phyloP scores from a whole-genome alignment of 2,888 invertebrate genomes.

The Tyria jacobaeae region DNA sequence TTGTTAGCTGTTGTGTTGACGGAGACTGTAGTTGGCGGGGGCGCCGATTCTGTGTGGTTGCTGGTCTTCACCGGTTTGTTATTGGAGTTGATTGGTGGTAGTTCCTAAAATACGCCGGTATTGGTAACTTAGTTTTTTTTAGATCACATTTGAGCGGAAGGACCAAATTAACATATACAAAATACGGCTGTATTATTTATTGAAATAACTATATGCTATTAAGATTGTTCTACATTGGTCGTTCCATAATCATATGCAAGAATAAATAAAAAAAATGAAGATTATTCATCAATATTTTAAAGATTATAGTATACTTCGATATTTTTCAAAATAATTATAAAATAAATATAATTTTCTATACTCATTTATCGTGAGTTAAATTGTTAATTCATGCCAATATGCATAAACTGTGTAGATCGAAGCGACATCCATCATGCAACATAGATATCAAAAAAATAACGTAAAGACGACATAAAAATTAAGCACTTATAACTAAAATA shows the following conservation, averaged over 20 bases:
- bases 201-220: background rate
- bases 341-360: slow-evolving; percentile 22
- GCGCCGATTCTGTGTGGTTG: slow-evolving; percentile 64
- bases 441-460: slow-evolving; percentile 63
- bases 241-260: slow-evolving; percentile 8
- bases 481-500: slow-evolving; percentile 56
- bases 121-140: background rate
- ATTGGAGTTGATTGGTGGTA: slow-evolving; percentile 77
- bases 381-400: slow-evolving; percentile 76
- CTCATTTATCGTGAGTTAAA: slow-evolving; percentile 36
- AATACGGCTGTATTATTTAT: background rate
- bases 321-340: slow-evolving; percentile 32
- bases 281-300: slow-evolving; percentile 41
- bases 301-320: slow-evolving; percentile 35
- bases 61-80: slow-evolving; percentile 69
- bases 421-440: slow-evolving; percentile 84
- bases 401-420: slow-evolving; percentile 67
- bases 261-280: slow-evolving; percentile 20
- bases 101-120: slow-evolving; percentile 66
- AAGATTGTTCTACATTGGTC: slow-evolving; percentile 25
- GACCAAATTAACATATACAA: background rate
- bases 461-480: slow-evolving; percentile 60
- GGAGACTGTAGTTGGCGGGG: slow-evolving; percentile 50
- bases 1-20: slow-evolving; percentile 63
- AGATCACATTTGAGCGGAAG: slow-evolving; percentile 12